Conservation (phyloP, 2,113 vertebrate genomes). For the Lophius piscatorius region DNA sequence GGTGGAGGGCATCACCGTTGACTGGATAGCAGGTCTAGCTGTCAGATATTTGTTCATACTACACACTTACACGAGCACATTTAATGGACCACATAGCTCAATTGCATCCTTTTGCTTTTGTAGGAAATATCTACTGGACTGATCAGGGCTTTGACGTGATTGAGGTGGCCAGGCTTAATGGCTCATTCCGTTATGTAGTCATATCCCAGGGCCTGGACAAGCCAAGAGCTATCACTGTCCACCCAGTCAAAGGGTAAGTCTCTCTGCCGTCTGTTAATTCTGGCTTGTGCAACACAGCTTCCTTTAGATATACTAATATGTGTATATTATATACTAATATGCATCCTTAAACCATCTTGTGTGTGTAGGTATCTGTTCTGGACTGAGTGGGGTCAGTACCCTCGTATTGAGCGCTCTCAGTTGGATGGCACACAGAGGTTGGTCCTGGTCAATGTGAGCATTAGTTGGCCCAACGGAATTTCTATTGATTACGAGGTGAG, state of each 20-base stretch:
- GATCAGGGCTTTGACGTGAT: constrained; percentile 98
- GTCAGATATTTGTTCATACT: neutral
- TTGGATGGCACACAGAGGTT: constrained; percentile 88
- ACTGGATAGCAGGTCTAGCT: constrained; percentile 92
- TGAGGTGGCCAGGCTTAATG: constrained; percentile 95
- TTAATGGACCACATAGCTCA: constrained; percentile 7
- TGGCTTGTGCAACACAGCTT: neutral
- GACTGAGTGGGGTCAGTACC: constrained; percentile 98
- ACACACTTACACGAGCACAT: neutral
- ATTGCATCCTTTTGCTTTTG: constrained; percentile 6
- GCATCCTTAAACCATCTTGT: neutral
- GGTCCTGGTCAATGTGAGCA: constrained; percentile 92
- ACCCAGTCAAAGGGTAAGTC: constrained; percentile 94
- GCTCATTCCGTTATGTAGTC: constrained; percentile 97
- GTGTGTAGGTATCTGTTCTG: constrained; percentile 92
- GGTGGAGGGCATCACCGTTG: constrained; percentile 95
- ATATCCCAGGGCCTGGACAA: constrained; percentile 97
- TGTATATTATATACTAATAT: neutral
- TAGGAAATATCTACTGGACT: constrained; percentile 98
- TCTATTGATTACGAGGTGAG: constrained; percentile 94
- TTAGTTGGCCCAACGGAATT: constrained; percentile 98
- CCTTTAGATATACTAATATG: neutral
- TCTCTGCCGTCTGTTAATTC: neutral
- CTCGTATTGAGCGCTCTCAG: constrained; percentile 92
- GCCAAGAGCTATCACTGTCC: constrained; percentile 93